Evolutionary conservation across 2,113 vertebrate genomes (phyloP), one percentile per base, ranked within the genome.

Genomic region (Scomber colias): DNA sequence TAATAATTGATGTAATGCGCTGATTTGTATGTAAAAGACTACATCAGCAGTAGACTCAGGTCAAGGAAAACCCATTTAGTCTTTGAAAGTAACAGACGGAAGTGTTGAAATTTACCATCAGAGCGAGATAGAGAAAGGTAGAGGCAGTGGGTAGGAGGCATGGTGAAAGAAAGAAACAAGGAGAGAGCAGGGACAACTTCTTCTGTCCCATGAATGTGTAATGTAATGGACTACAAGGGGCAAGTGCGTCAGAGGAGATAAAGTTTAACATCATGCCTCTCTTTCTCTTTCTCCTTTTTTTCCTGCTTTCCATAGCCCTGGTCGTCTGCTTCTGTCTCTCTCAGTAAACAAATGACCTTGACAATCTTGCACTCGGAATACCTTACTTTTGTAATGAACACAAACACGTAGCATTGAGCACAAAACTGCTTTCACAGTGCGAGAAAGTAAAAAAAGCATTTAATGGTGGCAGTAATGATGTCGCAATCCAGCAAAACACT

Each of bases 231-330:
- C 62, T 45, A 59, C 53, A 30, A 35, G 19, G 27, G 71, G 40
- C 49, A 65, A 81, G 35, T 82, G 82, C 57, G 55, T 89, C 87
- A 90, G 64, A 46, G 62, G 62, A 83, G 69, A 83, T 73, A 10
- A 76, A 82, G 16, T 88, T 65, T 57, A 66, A 81, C 67, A 30
- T 89, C 81, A 90, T 74, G 19, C 44, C 16, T 71, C 24, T 62
- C 63, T 88, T 76, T 63, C 12, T 21, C 21, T 13, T 61, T 5
- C 5, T 59, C 7, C 5, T 59, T 51, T 66, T 49, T 50, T 45
- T 53, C 10, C 45, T 30, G 5, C 7, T 6, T 27, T 69, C 48
- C 40, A 40, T 11, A 13, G n/a, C 57, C 17, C 6, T 44, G 35
- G 6, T 50, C 45, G 59, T 74, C 54, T 50, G 15, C 64, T 82